A percentile compares a stretch with the other conserved stretches of the same genome.
These are phyloP conservation scores for Ara ararauna DNA, from an alignment of 2,797 vertebrate species.

Conservation along the genomic window DNA sequence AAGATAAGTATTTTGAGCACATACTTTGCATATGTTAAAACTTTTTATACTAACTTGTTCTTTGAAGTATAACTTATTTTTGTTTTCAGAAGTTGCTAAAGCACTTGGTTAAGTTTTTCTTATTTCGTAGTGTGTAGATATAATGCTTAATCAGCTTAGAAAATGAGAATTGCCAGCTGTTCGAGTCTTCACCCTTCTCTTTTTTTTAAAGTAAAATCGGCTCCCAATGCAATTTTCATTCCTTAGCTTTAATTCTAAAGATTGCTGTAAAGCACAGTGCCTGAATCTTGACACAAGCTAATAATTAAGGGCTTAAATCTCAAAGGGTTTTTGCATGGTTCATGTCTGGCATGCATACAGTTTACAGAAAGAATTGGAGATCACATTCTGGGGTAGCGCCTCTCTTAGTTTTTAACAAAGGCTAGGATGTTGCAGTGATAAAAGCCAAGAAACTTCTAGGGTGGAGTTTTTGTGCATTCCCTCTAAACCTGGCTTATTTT, in stretches of 20 bases:
- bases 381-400: slow-evolving; percentile 20
- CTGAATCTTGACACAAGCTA: slow-evolving; percentile 48
- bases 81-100: slow-evolving; percentile 46
- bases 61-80: slow-evolving; percentile 71
- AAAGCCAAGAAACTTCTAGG: slow-evolving; percentile 4
- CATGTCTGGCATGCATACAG: neutral
- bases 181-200: slow-evolving; percentile 20
- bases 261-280: slow-evolving; percentile 51
- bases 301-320: slow-evolving; percentile 62
- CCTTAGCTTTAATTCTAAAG: slow-evolving; percentile 14
- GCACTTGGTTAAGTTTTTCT: slow-evolving; percentile 33
- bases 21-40: slow-evolving; percentile 59
- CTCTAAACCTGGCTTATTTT: neutral
- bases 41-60: slow-evolving; percentile 68
- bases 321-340: slow-evolving; percentile 59
- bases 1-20: slow-evolving; percentile 58
- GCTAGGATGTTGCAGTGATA: slow-evolving; percentile 43
- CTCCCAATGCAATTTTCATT: neutral
- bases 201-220: slow-evolving; percentile 26
- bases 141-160: slow-evolving; percentile 33
- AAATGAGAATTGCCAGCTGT: slow-evolving; percentile 25
- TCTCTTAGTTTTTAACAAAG: slow-evolving; percentile 30
- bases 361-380: slow-evolving; percentile 14
- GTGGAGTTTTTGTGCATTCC: neutral
- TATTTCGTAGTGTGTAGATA: neutral